phyloP scores from a whole-genome alignment of 2,113 vertebrate genomes.

The Asarcornis scutulata region DNA sequence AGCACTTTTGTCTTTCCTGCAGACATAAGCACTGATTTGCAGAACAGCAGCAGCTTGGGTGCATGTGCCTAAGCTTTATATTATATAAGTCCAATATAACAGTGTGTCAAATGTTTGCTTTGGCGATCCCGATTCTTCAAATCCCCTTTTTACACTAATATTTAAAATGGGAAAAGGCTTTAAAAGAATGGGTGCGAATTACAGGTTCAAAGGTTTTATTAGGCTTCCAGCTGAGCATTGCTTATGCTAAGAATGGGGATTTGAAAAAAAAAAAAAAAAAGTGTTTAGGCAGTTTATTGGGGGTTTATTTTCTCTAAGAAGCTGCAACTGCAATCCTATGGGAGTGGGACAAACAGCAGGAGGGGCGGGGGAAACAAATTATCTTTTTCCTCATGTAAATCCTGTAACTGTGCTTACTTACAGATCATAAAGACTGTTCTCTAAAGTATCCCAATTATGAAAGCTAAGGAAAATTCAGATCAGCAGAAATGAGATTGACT shows the following conservation, averaged over 20 bases:
- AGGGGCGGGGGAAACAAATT: not conserved
- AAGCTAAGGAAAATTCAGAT: not conserved
- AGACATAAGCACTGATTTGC: slow-evolving; percentile 20
- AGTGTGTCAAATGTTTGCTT: slow-evolving; percentile 77
- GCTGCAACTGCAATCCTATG: not conserved
- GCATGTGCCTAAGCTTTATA: slow-evolving; percentile 50
- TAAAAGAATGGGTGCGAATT: slow-evolving; percentile 78
- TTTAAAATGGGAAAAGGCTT: slow-evolving; percentile 79
- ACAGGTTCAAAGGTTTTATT: slow-evolving; percentile 61
- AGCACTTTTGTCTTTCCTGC: slow-evolving; percentile 43
- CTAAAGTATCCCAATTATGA: not conserved
- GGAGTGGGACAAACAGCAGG: slow-evolving; percentile 9
- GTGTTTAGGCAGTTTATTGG: slow-evolving; percentile 42
- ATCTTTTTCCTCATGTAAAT: not conserved
- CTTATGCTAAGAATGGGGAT: slow-evolving; percentile 31
- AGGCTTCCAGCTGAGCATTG: slow-evolving; percentile 36
- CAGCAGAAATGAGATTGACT: not conserved
- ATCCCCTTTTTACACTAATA: slow-evolving; percentile 77
- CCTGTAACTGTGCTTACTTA: not conserved
- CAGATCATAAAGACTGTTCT: not conserved
- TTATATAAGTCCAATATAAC: slow-evolving; percentile 61
- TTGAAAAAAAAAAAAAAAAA: not conserved
- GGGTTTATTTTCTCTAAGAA: slow-evolving; percentile 28
- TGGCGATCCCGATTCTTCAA: slow-evolving; percentile 71
- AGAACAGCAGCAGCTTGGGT: slow-evolving; percentile 24